A percentile compares a stretch with the other conserved stretches of the same genome.
phyloP scores from a whole-genome alignment of 2,888 invertebrate genomes.

The Julus scanicus region DNA sequence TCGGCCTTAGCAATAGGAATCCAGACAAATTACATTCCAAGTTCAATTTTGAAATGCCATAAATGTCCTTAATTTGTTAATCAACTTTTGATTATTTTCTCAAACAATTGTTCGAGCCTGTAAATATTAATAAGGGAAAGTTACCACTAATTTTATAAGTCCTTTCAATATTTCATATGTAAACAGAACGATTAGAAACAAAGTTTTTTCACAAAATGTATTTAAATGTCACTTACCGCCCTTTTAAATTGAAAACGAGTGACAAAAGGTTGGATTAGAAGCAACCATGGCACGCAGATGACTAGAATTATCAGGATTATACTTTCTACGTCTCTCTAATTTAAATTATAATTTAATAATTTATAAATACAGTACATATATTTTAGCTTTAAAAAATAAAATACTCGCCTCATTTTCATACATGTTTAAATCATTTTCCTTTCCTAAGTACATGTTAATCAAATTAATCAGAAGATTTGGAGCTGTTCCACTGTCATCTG shows the following conservation, averaged over 20 bases:
- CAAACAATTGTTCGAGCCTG: too few species aligned
- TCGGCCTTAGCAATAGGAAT: too few species aligned
- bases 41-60: too few species aligned
- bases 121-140: too few species aligned
- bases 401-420: constrained; percentile 61
- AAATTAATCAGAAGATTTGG: constrained; percentile 97
- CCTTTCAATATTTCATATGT: too few species aligned
- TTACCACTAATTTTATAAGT: too few species aligned
- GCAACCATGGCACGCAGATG: constrained; percentile 91
- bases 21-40: too few species aligned
- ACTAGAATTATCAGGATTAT: constrained; percentile 85
- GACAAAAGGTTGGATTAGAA: constrained; percentile 87
- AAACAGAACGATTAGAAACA: too few species aligned
- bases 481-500: constrained; percentile 75
- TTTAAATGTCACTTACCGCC: background rate
- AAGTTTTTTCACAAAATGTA: too few species aligned
- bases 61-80: too few species aligned
- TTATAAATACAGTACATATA: too few species aligned
- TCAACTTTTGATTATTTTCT: too few species aligned
- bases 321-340: constrained; percentile 80
- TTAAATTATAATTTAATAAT: background rate
- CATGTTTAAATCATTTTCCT: constrained; percentile 60
- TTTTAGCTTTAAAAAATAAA: constrained; percentile 65
- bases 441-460: constrained; percentile 90
- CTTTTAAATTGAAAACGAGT: background rate